A percentile compares a stretch with the other conserved stretches of the same genome.
Conservation (phyloP, 2,797 vertebrate species). For the Philypnodon macrostomus region DNA sequence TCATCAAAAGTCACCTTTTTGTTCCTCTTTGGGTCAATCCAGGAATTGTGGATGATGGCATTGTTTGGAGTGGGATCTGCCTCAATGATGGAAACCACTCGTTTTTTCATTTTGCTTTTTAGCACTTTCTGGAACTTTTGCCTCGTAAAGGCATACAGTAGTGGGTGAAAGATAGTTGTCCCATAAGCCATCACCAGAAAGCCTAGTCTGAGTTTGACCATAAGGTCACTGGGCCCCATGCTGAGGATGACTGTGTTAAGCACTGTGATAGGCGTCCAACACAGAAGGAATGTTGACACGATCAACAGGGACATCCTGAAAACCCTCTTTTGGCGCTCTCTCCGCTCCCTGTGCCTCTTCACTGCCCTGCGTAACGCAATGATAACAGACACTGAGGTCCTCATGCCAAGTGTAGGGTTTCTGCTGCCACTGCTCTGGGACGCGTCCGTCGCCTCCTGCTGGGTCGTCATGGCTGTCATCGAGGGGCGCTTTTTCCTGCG, state of each 20-base stretch:
- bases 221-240: conserved; percentile 91
- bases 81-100: conserved; percentile 94
- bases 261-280: conserved; percentile 97
- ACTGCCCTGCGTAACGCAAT: conserved; percentile 94
- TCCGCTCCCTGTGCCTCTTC: conserved; percentile 91
- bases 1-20: conserved; percentile 91
- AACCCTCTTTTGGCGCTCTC: conserved; percentile 94
- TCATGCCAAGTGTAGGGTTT: conserved; percentile 89
- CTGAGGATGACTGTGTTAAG: conserved; percentile 95
- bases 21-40: conserved; percentile 94
- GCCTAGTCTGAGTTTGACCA: conserved; percentile 92
- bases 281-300: conserved; percentile 97
- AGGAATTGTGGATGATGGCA: conserved; percentile 92
- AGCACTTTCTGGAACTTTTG: conserved; percentile 98
- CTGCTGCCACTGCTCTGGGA: conserved; percentile 86
- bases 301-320: conserved; percentile 97
- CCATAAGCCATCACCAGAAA: conserved; percentile 98
- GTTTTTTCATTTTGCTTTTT: conserved; percentile 98
- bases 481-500: conserved; percentile 94
- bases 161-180: conserved; percentile 96
- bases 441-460: conserved; percentile 74
- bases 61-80: conserved; percentile 91
- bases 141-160: conserved; percentile 95
- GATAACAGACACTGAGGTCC: conserved; percentile 96
- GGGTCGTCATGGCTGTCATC: conserved; percentile 80